A percentile compares a stretch with the other conserved stretches of the same genome.
Conservation (phyloP, 2,888 invertebrate species). For the Heteropelma amictum region DNA sequence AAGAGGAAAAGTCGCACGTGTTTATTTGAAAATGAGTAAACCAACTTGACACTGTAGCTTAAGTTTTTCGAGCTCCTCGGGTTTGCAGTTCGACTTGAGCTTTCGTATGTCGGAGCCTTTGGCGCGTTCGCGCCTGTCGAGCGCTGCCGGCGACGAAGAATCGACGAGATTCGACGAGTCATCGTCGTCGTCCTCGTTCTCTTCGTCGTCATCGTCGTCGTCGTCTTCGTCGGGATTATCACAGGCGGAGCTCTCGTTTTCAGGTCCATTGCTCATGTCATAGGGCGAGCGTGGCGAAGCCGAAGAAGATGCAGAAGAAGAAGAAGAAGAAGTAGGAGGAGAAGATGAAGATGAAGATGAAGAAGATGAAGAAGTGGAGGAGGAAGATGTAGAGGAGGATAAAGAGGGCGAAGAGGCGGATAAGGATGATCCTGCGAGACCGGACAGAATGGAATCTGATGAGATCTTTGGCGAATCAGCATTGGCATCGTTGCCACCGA, state of each 20-base stretch:
- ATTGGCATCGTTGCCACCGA: background rate
- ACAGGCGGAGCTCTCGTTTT: constrained; percentile 70
- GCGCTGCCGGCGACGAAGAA: constrained; percentile 83
- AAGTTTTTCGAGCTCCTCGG: constrained; percentile 87
- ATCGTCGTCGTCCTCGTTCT: constrained; percentile 75
- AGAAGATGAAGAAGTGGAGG: constrained; percentile 48
- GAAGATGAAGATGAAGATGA: constrained; percentile 49
- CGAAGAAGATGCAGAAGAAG: constrained; percentile 24
- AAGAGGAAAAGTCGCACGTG: too few species aligned
- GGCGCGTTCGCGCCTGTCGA: constrained; percentile 82
- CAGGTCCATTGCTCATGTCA: constrained; percentile 76
- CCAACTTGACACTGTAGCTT: constrained; percentile 84
- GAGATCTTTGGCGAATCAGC: background rate
- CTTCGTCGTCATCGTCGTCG: constrained; percentile 67
- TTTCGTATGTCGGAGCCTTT: constrained; percentile 85
- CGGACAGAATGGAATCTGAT: background rate
- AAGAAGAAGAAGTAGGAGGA: background rate
- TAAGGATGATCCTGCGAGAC: background rate
- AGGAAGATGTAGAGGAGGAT: constrained; percentile 40
- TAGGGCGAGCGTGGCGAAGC: constrained; percentile 61
- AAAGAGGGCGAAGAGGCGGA: constrained; percentile 6
- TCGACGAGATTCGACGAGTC: constrained; percentile 82
- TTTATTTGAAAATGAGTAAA: background rate
- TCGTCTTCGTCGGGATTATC: constrained; percentile 62
- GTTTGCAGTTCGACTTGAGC: constrained; percentile 88